Base-by-base conservation (phyloP, 2,797 vertebrate species). In the Fistularia commersonii region DNA sequence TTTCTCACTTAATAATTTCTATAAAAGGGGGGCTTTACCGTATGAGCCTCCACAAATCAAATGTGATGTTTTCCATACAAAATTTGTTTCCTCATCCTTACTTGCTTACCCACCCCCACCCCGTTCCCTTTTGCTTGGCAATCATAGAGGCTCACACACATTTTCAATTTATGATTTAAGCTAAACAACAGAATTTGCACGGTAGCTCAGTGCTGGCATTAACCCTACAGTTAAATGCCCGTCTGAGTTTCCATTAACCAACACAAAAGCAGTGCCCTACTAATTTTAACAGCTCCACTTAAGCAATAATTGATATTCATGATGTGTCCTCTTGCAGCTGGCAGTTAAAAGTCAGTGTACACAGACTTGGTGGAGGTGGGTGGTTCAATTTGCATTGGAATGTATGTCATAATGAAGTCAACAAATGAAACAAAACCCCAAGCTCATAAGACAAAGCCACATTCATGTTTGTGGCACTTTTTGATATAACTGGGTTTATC, bases 241-340 rank as follows among this genome's bases (percentile, higher is more conserved):
- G 51, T 75, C 69, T 78, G 70, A 62, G 68, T 77, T 87, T 78
- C 79, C 78, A 82, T 86, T 85, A 83, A 80, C 68, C 67, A 66
- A 65, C 72, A 81, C 82, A 86, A 83, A 67, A 54, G 64, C 64
- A 45, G 68, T 15, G 45, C 64, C 74, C 58, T 49, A 54, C 67
- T 86, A 53, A 80, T 77, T 84, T 81, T 66, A 80, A 77, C 72
- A 71, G 77, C 76, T 73, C 71, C 74, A 81, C 76, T 83, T 82
- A 62, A 68, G 55, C 41, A 81, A 80, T 83, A 82, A 88, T 88
- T 87, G 82, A 84, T 83, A 83, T 87, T 85, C 79, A 83, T 69
- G 58, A 84, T 72, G 80, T 77, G 75, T 64, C 66, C 77, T 82
- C 62, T 45, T 64, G 61, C 72, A 75, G 71, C 75, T 74, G 74